A percentile compares a stretch with the other conserved stretches of the same genome.
phyloP scores from a whole-genome alignment of 2,797 vertebrate species.

The Epinephelus malabaricus region DNA sequence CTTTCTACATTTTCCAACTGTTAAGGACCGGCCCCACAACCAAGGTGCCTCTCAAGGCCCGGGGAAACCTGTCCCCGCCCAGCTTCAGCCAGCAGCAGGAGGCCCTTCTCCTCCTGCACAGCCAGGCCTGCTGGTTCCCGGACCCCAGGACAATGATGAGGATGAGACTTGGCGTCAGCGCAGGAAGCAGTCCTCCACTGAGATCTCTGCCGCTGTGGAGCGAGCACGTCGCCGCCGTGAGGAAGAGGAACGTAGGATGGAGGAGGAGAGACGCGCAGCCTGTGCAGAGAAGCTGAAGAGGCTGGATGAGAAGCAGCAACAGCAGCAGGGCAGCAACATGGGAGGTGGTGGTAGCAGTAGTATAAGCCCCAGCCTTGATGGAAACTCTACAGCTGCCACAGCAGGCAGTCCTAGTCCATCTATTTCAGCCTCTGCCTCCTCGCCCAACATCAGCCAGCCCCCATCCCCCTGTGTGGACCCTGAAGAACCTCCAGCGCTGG shows the following conservation, averaged over 20 bases:
- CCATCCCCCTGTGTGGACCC: slow-evolving; percentile 86
- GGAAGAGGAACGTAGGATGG: slow-evolving; percentile 94
- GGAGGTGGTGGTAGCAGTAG: slow-evolving; percentile 58
- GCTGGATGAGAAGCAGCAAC: slow-evolving; percentile 93
- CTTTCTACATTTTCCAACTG: slow-evolving; percentile 15
- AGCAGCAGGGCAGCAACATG: slow-evolving; percentile 76
- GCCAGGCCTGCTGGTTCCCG: slow-evolving; percentile 69
- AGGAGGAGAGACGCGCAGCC: slow-evolving; percentile 93
- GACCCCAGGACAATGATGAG: slow-evolving; percentile 89
- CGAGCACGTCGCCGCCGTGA: slow-evolving; percentile 92
- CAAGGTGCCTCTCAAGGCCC: slow-evolving; percentile 69
- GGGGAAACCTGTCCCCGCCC: slow-evolving; percentile 74
- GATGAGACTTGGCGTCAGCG: slow-evolving; percentile 96
- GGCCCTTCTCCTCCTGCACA: slow-evolving; percentile 75
- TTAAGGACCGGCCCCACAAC: slow-evolving; percentile 82
- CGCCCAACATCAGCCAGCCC: slow-evolving; percentile 86
- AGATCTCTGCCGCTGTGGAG: slow-evolving; percentile 94
- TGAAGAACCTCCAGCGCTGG: slow-evolving; percentile 80
- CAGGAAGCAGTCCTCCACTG: slow-evolving; percentile 92
- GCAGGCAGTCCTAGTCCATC: slow-evolving; percentile 83
- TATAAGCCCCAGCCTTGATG: slow-evolving; percentile 84
- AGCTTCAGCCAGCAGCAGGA: slow-evolving; percentile 75
- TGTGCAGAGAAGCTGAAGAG: slow-evolving; percentile 95
- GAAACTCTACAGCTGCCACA: slow-evolving; percentile 78
- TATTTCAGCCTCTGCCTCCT: slow-evolving; percentile 78